phyloP scores from a whole-genome alignment of 1,140 invertebrate genomes.

The Lerema accius region DNA sequence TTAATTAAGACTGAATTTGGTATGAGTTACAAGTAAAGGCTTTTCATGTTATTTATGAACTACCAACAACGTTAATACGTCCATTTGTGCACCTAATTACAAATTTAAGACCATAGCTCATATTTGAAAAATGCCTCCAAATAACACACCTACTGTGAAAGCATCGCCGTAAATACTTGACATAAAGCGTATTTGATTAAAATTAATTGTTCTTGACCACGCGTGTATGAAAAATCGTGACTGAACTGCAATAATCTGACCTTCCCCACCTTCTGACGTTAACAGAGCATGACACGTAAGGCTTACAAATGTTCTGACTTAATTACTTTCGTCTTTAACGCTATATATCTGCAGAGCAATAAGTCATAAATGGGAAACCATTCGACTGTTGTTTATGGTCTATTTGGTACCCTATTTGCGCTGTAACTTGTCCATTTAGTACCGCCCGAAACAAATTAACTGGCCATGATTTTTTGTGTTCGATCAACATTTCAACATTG shows the following conservation, averaged over 20 bases:
- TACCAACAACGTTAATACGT: too few relatives aligned
- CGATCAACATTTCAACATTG: too few relatives aligned
- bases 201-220: conserved; percentile 2
- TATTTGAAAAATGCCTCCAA: not conserved
- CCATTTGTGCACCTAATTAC: too few relatives aligned
- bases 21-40: too few relatives aligned
- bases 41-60: too few relatives aligned
- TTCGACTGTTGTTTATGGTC: too few relatives aligned
- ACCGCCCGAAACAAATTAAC: not conserved
- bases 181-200: too few relatives aligned
- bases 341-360: conserved; percentile 4
- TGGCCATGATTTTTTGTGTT: too few relatives aligned
- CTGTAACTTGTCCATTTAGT: not conserved
- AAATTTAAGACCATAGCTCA: not conserved
- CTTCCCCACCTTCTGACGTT: conserved; percentile 27
- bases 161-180: too few relatives aligned
- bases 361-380: conserved; percentile 10
- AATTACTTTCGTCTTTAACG: conserved; percentile 15
- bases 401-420: too few relatives aligned
- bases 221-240: conserved; percentile 25
- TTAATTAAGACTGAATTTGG: too few relatives aligned
- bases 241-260: conserved; percentile 26
- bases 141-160: not conserved
- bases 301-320: conserved; percentile 20
- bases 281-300: conserved; percentile 23